phyloP scores from a whole-genome alignment of 2,113 vertebrate genomes.

The Sisor rabdophorus region DNA sequence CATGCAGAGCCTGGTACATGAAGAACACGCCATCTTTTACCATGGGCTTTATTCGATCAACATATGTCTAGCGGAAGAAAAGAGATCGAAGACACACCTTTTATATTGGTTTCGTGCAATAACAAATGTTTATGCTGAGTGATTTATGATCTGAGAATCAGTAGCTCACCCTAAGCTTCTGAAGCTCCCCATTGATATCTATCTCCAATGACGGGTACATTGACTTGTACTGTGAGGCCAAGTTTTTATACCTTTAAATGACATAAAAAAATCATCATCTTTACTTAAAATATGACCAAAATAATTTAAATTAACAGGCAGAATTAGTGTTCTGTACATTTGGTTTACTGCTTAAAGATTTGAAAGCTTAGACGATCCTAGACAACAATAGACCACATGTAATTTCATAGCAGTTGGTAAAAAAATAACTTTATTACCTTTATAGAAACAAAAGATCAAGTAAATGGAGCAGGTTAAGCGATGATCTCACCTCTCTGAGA shows the following conservation, averaged over 20 bases:
- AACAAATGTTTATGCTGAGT: no score
- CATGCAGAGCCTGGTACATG: slow-evolving; percentile 92
- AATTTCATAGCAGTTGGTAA: background rate
- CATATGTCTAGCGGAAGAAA: slow-evolving; percentile 72
- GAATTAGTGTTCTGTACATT: no score
- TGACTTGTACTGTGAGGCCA: slow-evolving; percentile 89
- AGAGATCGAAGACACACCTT: background rate
- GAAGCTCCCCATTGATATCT: slow-evolving; percentile 87
- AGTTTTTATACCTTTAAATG: slow-evolving; percentile 83
- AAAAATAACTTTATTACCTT: background rate
- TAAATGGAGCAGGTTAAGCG: background rate
- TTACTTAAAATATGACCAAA: no score
- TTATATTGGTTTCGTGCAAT: background rate
- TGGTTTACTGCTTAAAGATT: no score
- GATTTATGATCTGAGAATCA: background rate
- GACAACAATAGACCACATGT: background rate
- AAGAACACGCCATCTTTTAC: slow-evolving; percentile 93
- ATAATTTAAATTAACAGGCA: no score
- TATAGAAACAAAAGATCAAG: background rate
- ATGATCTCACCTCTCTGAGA: slow-evolving; percentile 84
- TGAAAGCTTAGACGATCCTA: background rate
- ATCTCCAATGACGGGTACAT: slow-evolving; percentile 93
- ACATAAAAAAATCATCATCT: background rate
- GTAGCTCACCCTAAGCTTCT: slow-evolving; percentile 82
- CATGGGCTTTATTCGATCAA: slow-evolving; percentile 89